Percentiles rank a stretch among this genome's conserved stretches.
Conservation (phyloP, 2,113 vertebrate genomes). For the Myiopsitta monachus region DNA sequence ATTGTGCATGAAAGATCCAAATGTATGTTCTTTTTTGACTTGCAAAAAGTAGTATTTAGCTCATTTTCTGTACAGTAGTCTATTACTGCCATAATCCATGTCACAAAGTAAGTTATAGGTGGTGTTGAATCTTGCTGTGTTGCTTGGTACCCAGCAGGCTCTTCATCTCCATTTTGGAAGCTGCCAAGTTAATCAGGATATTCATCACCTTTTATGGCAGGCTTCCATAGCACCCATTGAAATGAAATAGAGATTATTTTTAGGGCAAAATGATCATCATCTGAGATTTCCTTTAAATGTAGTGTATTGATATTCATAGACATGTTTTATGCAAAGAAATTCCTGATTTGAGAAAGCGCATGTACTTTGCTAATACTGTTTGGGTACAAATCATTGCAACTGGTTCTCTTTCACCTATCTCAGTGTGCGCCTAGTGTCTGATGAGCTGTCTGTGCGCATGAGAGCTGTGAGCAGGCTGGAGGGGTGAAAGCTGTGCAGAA, state of each 20-base stretch:
- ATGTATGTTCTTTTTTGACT: not conserved
- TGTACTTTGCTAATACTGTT: not conserved
- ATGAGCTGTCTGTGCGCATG: fast-evolving
- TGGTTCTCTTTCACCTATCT: not conserved
- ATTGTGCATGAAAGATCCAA: not conserved
- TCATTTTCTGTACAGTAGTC: not conserved
- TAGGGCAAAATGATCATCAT: constrained; percentile 44
- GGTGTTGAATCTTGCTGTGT: not conserved
- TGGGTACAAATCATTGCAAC: not conserved
- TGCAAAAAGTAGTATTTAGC: not conserved
- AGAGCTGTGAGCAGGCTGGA: not conserved
- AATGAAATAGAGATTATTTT: constrained; percentile 66
- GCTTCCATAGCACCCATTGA: not conserved
- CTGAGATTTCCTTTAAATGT: not conserved
- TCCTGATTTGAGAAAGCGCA: not conserved
- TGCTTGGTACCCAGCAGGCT: not conserved
- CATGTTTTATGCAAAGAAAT: not conserved
- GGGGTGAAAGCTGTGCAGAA: not conserved
- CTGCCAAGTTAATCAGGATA: constrained; percentile 7
- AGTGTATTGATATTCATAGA: not conserved
- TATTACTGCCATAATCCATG: not conserved
- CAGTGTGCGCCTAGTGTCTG: fast-evolving
- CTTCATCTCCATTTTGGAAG: constrained; percentile 10
- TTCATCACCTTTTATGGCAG: not conserved
- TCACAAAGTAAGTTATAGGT: not conserved